A percentile compares a stretch with the other conserved stretches of the same genome.
Conservation (phyloP, 2,797 vertebrate species). For the Microchirus variegatus region DNA sequence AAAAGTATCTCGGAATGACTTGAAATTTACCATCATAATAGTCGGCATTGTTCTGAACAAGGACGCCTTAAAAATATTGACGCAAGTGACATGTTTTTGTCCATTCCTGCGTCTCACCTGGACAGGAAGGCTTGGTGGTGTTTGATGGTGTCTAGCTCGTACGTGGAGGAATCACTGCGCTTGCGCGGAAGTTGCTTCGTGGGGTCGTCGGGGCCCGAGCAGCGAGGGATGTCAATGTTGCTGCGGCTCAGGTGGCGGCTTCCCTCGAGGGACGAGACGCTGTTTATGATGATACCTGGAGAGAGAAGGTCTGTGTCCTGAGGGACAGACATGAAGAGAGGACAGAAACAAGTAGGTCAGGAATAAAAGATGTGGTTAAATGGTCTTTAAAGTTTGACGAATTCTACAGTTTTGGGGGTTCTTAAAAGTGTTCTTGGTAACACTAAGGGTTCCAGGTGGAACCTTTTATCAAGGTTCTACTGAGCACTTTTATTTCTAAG, state of each 20-base stretch:
- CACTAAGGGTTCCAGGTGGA: no score
- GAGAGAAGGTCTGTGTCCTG: conserved; percentile 95
- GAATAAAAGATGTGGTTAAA: background rate
- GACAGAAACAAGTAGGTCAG: background rate
- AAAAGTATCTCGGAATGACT: no score
- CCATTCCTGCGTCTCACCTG: conserved; percentile 78
- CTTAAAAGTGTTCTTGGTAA: no score
- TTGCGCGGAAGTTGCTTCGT: conserved; percentile 91
- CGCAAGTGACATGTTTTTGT: no score
- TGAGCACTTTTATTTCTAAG: no score
- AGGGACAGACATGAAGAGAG: background rate
- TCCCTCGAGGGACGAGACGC: conserved; percentile 84
- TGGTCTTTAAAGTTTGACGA: no score
- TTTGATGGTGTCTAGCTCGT: conserved; percentile 95
- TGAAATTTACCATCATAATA: no score
- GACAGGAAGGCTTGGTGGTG: conserved; percentile 98
- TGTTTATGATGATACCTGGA: conserved; percentile 89
- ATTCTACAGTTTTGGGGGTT: no score
- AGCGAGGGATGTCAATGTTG: conserved; percentile 94
- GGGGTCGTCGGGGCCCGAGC: conserved; percentile 84
- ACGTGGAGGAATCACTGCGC: conserved; percentile 96
- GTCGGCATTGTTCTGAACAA: no score
- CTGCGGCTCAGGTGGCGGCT: conserved; percentile 96
- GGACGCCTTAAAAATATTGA: no score
- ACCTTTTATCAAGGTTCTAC: no score